Evolutionary conservation across 2,888 invertebrate species (phyloP), one percentile per base, ranked within the genome.

Genomic region (Corbicula japonica): DNA sequence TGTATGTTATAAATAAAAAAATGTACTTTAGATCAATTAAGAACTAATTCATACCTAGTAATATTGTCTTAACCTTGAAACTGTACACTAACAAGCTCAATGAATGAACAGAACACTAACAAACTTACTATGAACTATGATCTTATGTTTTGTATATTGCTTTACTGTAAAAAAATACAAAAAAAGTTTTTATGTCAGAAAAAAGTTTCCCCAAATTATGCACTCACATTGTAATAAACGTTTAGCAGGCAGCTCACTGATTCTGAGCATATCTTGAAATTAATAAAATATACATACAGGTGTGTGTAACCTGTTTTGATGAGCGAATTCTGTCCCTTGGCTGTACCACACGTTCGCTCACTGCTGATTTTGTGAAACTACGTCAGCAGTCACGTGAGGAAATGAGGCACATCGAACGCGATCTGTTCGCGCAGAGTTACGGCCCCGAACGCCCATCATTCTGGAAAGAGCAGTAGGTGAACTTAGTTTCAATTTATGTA

Each of bases 401-500:
- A n/a, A 41, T 46, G 21, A 46, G 62, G n/a, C 44, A 76, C 18
- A 48, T 72, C 15, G 44, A 48, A 8, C 71, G 66, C 71, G 79
- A 71, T 30, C 23, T 71, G 18, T 62, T 62, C 26, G 30, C 72
- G 1, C 50, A 68, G n/a, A 46, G 48, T 21, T 56, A 50, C 1
- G 56, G 52, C 3, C 48, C 52, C 23, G 56, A n/a, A 3, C 35
- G 72, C 15, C 80, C 80, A 21, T 52, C 56, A n/a, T 72, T 75
- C 63, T 80, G 80, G 80, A 75, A 68, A 68, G 80, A 80, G 30
- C 75, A 80, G 80, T 80, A 32, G 68, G 80, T 70, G 12, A 15
- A 38, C 12, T 23, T 4, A 1, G 21, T 38, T 23, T n/a, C n/a
- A 23, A 23, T 15, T 15, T n/a, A 6, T 3, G 3, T 48, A 10